A percentile compares a stretch with the other conserved stretches of the same genome.
Conservation (phyloP, 1,140 invertebrate genomes). For the Calycopis cecrops region DNA sequence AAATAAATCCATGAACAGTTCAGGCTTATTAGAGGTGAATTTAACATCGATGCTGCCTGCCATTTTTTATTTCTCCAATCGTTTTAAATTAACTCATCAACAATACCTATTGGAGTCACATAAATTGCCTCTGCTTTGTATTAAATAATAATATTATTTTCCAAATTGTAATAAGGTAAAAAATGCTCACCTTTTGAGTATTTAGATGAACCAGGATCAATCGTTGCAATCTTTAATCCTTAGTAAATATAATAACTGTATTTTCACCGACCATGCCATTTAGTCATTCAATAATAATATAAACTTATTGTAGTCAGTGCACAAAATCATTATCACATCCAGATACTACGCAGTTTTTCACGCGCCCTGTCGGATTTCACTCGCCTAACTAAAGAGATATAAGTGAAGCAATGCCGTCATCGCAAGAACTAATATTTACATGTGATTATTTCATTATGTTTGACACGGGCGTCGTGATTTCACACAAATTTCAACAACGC, state of each 20-base stretch:
- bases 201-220: constrained; percentile 4
- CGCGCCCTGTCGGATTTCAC: constrained; percentile 3
- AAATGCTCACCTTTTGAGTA: constrained; percentile 6
- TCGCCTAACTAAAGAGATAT: constrained; percentile 10
- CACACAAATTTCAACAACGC: background rate
- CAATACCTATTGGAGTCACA: too few relatives aligned
- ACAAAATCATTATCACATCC: background rate
- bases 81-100: too few relatives aligned
- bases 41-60: too few relatives aligned
- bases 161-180: background rate
- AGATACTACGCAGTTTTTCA: constrained; percentile 7
- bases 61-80: too few relatives aligned
- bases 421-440: constrained; percentile 32
- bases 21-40: too few relatives aligned
- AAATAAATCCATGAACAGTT: too few relatives aligned
- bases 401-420: constrained; percentile 24
- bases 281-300: constrained; percentile 7
- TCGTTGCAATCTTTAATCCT: constrained; percentile 25
- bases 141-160: too few relatives aligned
- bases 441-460: constrained; percentile 40
- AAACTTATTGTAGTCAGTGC: constrained; percentile 6
- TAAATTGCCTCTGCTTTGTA: too few relatives aligned
- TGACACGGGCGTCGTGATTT: constrained; percentile 12
- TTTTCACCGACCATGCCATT: constrained; percentile 19
- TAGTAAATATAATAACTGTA: constrained; percentile 22